Evolutionary conservation across 2,797 vertebrate species (phyloP), one percentile per base, ranked within the genome.

Genomic region (Epinephelus coioides): DNA sequence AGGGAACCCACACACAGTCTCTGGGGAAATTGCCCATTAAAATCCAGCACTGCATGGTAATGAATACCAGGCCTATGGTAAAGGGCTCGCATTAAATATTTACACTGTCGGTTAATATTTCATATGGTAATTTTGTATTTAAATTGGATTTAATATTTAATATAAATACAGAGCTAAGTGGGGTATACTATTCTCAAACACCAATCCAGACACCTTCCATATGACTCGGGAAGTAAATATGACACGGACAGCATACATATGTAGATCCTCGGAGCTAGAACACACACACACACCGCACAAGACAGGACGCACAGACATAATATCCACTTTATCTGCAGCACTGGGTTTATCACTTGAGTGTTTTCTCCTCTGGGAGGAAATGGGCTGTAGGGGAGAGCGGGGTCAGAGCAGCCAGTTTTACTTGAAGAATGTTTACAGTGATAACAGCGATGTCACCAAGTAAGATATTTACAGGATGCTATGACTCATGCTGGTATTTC

Each of bases 111-210:
- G 66, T 95, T 89, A 95, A 96, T 95, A 95, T 95, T 96, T 95
- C 54, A 96, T 95, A 76, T 69, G 76, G 91, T 94, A 79, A 95
- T 95, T 94, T 95, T 94, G 92, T 94, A 95, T 95, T 95, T 95
- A 94, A 95, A 95, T 95, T 95, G 89, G 92, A 95, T 95, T 95
- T 94, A 95, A 95, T 95, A 93, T 94, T 95, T 95, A 91, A 95
- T 95, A 92, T 91, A 93, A 94, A 95, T 94, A 91, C 90, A 92
- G 86, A 91, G 80, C 88, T 93, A 95, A 95, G 90, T 94, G 92
- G 89, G 82, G 86, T 88, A 81, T 84, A 87, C 85, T 87, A 47
- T 91, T 89, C 82, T 91, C 90, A 94, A 94, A 93, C 91, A 93
- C 74, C 80, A 78, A 70, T 87, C 72, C 73, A 88, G 84, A 93